phyloP scores from a whole-genome alignment of 2,888 invertebrate genomes.

The Stenurella melanura region DNA sequence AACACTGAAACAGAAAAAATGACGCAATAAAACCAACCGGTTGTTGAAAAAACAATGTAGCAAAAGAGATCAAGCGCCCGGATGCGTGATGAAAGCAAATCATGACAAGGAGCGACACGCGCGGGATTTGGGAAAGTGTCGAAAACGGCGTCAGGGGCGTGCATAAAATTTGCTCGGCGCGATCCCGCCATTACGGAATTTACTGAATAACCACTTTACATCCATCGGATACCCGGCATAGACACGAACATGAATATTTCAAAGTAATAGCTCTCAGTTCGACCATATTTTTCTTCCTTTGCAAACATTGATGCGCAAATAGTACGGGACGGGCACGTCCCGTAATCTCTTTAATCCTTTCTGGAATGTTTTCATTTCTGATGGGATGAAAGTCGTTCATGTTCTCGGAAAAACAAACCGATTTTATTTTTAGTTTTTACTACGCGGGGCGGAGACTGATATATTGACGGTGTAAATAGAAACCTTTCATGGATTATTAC shows the following conservation, averaged over 20 bases:
- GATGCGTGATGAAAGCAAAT: constrained; percentile 61
- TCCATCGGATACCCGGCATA: constrained; percentile 66
- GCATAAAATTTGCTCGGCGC: constrained; percentile 49
- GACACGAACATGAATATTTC: constrained; percentile 71
- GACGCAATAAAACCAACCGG: constrained; percentile 37
- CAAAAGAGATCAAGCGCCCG: constrained; percentile 39
- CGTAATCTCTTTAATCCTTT: constrained; percentile 55
- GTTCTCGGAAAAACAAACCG: constrained; percentile 36
- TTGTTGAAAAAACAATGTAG: constrained; percentile 41
- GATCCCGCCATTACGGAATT: constrained; percentile 61
- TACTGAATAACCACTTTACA: constrained; percentile 67
- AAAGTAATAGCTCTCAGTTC: constrained; percentile 65
- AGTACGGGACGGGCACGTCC: constrained; percentile 52
- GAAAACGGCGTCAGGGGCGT: constrained; percentile 48
- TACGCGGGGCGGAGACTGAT: constrained; percentile 12
- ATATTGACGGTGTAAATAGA: constrained; percentile 13
- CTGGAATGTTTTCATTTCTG: constrained; percentile 53
- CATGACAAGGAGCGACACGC: constrained; percentile 59
- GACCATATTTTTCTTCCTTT: constrained; percentile 63
- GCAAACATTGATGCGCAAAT: constrained; percentile 60
- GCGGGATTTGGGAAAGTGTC: constrained; percentile 52
- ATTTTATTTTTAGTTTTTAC: constrained; percentile 31
- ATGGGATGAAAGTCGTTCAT: constrained; percentile 31
- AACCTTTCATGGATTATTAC: not conserved
- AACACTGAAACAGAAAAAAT: constrained; percentile 20